phyloP scores from a whole-genome alignment of 2,113 vertebrate species.

The Dromiciops gliroides region DNA sequence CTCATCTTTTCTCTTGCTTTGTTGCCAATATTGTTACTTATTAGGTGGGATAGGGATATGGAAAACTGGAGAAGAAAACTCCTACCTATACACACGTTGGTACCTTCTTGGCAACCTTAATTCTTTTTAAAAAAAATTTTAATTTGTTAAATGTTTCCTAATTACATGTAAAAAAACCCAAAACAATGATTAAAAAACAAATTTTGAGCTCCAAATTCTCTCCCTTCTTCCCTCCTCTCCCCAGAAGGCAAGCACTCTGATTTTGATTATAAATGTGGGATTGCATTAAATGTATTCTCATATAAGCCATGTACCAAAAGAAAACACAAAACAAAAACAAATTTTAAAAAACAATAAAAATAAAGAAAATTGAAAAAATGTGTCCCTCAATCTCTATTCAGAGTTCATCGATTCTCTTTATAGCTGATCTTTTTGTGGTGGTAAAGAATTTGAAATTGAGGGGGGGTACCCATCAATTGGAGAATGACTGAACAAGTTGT shows the following conservation, averaged over 20 bases:
- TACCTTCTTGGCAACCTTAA: background rate
- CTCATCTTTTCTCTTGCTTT: background rate
- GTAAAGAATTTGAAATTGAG: no score
- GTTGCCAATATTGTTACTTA: background rate
- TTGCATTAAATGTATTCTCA: background rate
- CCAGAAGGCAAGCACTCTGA: background rate
- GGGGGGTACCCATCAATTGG: no score
- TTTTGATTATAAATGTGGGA: background rate
- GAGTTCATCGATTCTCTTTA: no score
- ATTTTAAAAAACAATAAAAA: background rate
- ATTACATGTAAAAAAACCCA: background rate
- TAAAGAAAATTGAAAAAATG: background rate
- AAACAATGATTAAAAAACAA: background rate
- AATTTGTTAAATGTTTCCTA: background rate
- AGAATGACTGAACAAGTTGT: no score
- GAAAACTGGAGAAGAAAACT: background rate
- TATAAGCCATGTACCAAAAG: background rate
- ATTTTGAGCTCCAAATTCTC: background rate
- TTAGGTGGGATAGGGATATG: background rate
- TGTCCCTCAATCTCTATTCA: background rate
- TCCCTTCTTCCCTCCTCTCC: background rate
- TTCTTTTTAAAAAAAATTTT: background rate
- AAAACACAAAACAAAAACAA: background rate
- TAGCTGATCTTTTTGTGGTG: no score
- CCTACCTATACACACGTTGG: background rate